These are phyloP conservation scores for Alectura lathami DNA, from an alignment of 2,113 vertebrate genomes.

Conservation along the genomic window DNA sequence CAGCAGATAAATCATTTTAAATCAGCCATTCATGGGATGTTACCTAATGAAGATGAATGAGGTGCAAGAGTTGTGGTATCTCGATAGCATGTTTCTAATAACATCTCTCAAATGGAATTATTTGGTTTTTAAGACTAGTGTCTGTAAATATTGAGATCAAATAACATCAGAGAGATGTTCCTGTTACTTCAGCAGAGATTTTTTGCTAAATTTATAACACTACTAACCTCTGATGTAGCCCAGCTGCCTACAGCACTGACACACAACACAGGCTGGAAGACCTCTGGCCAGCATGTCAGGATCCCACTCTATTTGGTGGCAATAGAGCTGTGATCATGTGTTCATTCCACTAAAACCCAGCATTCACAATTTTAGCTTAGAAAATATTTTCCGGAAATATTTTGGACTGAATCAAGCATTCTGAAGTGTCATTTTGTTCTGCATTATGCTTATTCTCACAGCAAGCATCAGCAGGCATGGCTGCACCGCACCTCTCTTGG, in stretches of 20 bases:
- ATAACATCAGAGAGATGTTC: not conserved
- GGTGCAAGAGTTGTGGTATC: not conserved
- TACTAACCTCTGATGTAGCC: fast-evolving
- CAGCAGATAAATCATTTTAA: not conserved
- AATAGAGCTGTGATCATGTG: not conserved
- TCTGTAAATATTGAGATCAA: not conserved
- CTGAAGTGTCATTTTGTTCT: not conserved
- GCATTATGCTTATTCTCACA: not conserved
- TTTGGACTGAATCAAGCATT: not conserved
- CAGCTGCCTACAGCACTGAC: not conserved
- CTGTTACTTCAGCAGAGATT: not conserved
- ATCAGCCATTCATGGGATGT: not conserved
- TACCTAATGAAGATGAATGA: not conserved
- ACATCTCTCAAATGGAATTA: not conserved
- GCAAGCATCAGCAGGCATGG: not conserved
- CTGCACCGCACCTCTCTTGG: not conserved
- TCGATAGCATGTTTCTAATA: not conserved
- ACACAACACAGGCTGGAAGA: not conserved
- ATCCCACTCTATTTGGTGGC: not conserved
- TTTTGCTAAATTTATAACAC: not conserved
- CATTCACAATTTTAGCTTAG: not conserved
- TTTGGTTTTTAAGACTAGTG: not conserved
- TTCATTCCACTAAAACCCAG: not conserved
- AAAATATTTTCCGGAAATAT: not conserved
- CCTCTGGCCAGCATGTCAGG: not conserved